These are phyloP conservation scores for Triplophysa yarkandensis DNA, from an alignment of 2,797 vertebrate genomes.

Conservation along the genomic window DNA sequence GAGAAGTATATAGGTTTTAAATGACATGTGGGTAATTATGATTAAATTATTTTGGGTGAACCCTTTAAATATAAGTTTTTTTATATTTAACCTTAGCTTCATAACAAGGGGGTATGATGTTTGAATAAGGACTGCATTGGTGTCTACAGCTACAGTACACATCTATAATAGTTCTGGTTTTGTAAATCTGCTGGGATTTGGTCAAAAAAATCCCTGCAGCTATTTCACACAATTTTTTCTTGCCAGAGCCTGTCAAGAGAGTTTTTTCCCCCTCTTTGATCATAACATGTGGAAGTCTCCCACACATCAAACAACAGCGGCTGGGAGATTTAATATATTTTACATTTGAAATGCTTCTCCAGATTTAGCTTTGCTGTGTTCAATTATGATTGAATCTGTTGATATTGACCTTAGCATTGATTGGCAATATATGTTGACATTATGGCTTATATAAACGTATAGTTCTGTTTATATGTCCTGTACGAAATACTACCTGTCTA, in stretches of 20 bases:
- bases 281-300: constrained; percentile 22
- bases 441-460: background rate
- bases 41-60: no score
- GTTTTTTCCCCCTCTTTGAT: constrained; percentile 20
- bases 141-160: background rate
- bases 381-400: background rate
- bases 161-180: background rate
- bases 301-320: constrained; percentile 11
- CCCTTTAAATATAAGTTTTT: no score
- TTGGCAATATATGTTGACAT: background rate
- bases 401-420: background rate
- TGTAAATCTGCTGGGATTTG: background rate
- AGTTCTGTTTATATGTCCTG: background rate
- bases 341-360: background rate
- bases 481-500: background rate
- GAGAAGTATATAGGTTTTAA: no score
- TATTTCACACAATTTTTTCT: background rate
- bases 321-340: constrained; percentile 11
- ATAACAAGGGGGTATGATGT: no score
- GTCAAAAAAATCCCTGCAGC: background rate
- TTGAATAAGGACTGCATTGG: background rate
- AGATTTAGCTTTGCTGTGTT: background rate
- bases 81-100: no score
- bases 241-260: constrained; percentile 7
- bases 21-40: no score